A percentile compares a stretch with the other conserved stretches of the same genome.
phyloP scores from a whole-genome alignment of 1,140 invertebrate genomes.

The Papilio xuthus region DNA sequence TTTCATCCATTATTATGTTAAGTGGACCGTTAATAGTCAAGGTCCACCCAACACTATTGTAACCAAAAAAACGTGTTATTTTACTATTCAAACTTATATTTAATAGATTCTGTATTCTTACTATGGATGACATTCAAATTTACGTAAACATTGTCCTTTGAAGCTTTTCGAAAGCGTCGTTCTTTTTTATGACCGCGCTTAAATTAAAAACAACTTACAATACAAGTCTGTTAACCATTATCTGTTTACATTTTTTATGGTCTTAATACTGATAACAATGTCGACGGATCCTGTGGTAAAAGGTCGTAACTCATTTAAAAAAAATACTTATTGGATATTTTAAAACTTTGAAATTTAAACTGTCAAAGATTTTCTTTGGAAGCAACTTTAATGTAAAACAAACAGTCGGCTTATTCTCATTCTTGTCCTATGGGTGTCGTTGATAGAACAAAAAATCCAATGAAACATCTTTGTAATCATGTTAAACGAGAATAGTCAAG shows the following conservation, averaged over 20 bases:
- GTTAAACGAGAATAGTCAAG: not conserved
- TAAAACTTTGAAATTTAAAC: not conserved
- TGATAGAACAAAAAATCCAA: not conserved
- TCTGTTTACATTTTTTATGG: not conserved
- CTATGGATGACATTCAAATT: constrained; percentile 4
- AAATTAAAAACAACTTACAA: constrained; percentile 22
- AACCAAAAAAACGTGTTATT: not conserved
- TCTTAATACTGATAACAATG: constrained; percentile 9
- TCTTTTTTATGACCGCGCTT: constrained; percentile 8
- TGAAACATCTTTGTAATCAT: not conserved
- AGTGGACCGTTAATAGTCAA: constrained; percentile 6
- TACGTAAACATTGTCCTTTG: constrained; percentile 17
- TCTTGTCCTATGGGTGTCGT: not conserved
- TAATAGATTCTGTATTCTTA: not conserved
- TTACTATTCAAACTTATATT: not conserved
- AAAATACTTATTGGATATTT: not conserved
- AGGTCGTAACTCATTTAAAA: not conserved
- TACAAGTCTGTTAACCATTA: constrained; percentile 4
- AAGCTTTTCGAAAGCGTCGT: constrained; percentile 7
- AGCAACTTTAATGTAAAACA: not conserved
- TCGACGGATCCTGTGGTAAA: not conserved
- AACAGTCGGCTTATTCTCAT: not conserved
- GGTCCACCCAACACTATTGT: not conserved
- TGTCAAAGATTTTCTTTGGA: not conserved
- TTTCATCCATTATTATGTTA: not conserved